Conservation (phyloP, 2,113 vertebrate genomes). For the Sinocyclocheilus rhinocerous region DNA sequence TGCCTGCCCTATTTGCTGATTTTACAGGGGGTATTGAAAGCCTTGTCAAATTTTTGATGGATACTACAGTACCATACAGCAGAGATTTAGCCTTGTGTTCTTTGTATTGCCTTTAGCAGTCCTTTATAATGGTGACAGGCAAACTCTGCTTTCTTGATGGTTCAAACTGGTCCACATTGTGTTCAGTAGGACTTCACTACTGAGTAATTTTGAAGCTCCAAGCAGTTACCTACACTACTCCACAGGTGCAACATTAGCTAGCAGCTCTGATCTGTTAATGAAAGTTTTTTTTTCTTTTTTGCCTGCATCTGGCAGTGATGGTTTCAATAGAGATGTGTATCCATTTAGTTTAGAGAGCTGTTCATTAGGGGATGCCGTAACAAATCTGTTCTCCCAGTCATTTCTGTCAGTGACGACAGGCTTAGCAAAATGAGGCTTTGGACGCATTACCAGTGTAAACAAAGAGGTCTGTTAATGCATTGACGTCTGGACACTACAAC, state of each 20-base stretch:
- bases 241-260: not conserved
- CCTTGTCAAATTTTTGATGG: not conserved
- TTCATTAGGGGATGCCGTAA: slow-evolving; percentile 29
- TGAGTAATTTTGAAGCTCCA: not conserved
- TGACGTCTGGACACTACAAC: slow-evolving; percentile 63
- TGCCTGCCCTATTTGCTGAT: not conserved
- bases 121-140: not conserved
- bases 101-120: not conserved
- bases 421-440: slow-evolving; percentile 63
- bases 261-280: slow-evolving; percentile 1
- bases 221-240: not conserved
- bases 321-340: slow-evolving; percentile 21
- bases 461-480: slow-evolving; percentile 63
- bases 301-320: not conserved
- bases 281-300: not conserved
- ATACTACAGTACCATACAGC: not conserved
- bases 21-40: not conserved
- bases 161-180: not conserved
- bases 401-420: slow-evolving; percentile 46
- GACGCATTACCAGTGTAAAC: slow-evolving; percentile 66
- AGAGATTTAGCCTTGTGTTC: not conserved
- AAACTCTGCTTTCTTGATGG: not conserved
- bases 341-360: slow-evolving; percentile 7
- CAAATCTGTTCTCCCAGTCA: slow-evolving; percentile 9
- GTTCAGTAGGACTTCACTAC: not conserved